Evolutionary conservation across 2,113 vertebrate species (phyloP), one percentile per base, ranked within the genome.

Genomic region (Platichthys stellatus): DNA sequence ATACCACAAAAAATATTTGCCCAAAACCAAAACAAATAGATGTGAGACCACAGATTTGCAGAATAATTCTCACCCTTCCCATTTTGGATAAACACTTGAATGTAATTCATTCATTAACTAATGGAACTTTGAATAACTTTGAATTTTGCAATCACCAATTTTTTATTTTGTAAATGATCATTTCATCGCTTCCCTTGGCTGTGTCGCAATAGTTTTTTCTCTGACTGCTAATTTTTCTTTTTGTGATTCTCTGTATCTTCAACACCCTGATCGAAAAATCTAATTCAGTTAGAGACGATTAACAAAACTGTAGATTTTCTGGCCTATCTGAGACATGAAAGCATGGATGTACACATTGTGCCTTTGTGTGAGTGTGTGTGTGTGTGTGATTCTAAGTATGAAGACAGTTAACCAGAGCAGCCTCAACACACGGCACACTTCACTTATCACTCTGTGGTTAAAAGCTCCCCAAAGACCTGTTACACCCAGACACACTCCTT

Each of bases 371-470:
- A 4, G 26, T 28, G 26, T 28, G 26, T 28, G 26, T 26, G 26
- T 26, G 26, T 28, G 26, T 28, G 26, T 28, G 31, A 31, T 31
- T 31, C 31, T 7, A 31, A 31, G 31, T 31, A 31, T 7, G 31
- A 72, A 59, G 82, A 78, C 38, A 75, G 80, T 69, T 62, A 59
- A 82, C 73, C 59, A 70, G 63, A 78, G 72, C 78, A 21, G 86
- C 80, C 74, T 80, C 67, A 83, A 86, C 91, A 90, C 75, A 89
- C 56, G 84, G 74, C 78, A 66, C 21, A 45, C 80, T 81, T 92
- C 90, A 92, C 86, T 90, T 90, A 83, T 68, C 90, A 89, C 89
- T 74, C 74, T 43, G 68, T 53, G 69, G 76, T 78, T 91, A 85
- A 92, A 85, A 82, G 86, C 87, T 91, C 88, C 82, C 88, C 10